These are phyloP conservation scores for Chaetura pelagica DNA, from an alignment of 2,113 vertebrate species.

Conservation along the genomic window DNA sequence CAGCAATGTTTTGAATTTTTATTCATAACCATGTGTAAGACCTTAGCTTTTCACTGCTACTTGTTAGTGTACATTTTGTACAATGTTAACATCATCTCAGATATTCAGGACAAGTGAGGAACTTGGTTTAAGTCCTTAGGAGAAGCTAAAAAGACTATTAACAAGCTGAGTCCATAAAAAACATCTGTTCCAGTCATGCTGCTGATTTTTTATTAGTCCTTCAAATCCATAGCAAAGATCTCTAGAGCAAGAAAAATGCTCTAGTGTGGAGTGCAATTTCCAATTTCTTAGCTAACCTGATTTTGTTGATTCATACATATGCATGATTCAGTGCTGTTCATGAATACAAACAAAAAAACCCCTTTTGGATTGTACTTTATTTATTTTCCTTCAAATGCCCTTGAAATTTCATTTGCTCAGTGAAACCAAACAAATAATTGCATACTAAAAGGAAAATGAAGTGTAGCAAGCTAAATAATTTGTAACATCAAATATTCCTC, in stretches of 20 bases:
- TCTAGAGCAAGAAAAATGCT: conserved; percentile 82
- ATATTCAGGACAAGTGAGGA: conserved; percentile 78
- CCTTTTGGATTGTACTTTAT: conserved; percentile 73
- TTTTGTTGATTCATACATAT: conserved; percentile 86
- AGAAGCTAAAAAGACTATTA: conserved; percentile 82
- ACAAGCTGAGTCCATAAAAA: conserved; percentile 81
- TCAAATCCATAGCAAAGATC: conserved; percentile 82
- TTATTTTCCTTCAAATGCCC: conserved; percentile 83
- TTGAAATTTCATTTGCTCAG: conserved; percentile 83
- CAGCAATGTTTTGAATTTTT: conserved; percentile 69
- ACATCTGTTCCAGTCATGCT: conserved; percentile 88
- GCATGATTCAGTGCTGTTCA: conserved; percentile 76
- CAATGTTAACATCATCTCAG: conserved; percentile 82
- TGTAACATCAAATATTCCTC: conserved; percentile 78
- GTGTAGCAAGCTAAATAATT: conserved; percentile 75
- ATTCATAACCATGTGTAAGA: conserved; percentile 63
- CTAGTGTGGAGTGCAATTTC: conserved; percentile 77
- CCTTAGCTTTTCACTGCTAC: conserved; percentile 72
- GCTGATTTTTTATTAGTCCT: conserved; percentile 84
- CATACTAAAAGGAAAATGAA: conserved; percentile 77
- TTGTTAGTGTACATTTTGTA: conserved; percentile 79
- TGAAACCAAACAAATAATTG: conserved; percentile 84
- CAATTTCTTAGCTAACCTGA: conserved; percentile 81
- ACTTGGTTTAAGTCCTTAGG: conserved; percentile 80
- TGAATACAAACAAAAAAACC: conserved; percentile 67